phyloP scores from a whole-genome alignment of 2,113 vertebrate species.

The Phaethon lepturus region DNA sequence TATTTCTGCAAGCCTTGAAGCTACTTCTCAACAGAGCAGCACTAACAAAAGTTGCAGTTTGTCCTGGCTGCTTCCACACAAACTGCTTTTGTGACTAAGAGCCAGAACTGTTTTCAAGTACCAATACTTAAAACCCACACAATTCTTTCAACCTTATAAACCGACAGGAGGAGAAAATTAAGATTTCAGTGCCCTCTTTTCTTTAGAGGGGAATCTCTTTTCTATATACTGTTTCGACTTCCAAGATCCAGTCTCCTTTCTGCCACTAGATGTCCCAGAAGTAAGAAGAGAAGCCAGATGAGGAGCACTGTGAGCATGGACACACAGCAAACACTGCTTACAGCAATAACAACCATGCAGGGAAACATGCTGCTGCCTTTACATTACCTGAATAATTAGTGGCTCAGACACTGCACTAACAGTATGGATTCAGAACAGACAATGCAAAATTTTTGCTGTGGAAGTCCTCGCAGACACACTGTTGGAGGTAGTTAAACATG shows the following conservation, averaged over 20 bases:
- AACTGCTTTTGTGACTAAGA: neutral
- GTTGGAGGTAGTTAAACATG: rapidly evolving
- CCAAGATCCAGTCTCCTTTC: neutral
- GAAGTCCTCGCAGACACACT: neutral
- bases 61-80: neutral
- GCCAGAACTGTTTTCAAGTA: neutral
- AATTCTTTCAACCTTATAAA: neutral
- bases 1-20: neutral
- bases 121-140: neutral
- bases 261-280: constrained; percentile 58
- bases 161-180: neutral
- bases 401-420: neutral
- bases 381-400: neutral
- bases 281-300: neutral
- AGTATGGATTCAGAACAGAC: rapidly evolving
- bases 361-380: neutral
- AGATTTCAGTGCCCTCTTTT: neutral
- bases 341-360: rapidly evolving
- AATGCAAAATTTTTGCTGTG: neutral
- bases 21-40: neutral
- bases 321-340: rapidly evolving
- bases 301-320: neutral
- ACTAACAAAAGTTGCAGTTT: neutral
- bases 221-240: neutral
- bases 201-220: neutral